Conservation (phyloP, 2,797 vertebrate genomes). For the Fratercula arctica region DNA sequence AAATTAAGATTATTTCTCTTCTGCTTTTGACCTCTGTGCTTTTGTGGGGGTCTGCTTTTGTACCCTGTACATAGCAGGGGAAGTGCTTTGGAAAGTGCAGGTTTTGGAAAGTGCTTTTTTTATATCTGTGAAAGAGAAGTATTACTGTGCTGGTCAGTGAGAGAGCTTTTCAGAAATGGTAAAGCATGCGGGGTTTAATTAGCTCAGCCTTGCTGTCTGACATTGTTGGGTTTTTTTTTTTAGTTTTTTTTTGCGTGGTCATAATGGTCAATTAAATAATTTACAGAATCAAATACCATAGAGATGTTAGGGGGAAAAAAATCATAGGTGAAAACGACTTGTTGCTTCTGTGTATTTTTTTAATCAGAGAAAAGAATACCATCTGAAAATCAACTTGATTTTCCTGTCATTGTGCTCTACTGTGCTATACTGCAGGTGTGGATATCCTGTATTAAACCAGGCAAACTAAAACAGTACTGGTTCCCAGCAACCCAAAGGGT, state of each 20-base stretch:
- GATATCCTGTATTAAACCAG: constrained; percentile 33
- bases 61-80: neutral
- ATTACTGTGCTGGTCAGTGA: neutral
- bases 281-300: neutral
- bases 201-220: neutral
- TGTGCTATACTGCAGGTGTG: constrained; percentile 41
- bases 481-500: constrained; percentile 13
- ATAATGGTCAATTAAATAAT: neutral
- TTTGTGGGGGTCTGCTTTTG: neutral
- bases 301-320: no score
- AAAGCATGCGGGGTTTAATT: neutral
- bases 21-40: neutral
- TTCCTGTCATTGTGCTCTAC: constrained; percentile 53
- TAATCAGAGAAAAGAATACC: neutral
- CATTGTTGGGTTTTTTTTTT: no score
- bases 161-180: neutral
- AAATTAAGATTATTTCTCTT: neutral
- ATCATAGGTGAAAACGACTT: neutral
- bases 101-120: neutral
- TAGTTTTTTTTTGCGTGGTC: neutral
- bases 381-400: constrained; percentile 11
- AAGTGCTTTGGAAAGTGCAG: neutral
- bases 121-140: neutral
- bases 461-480: neutral
- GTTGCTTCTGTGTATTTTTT: neutral